Evolutionary conservation across 2,113 vertebrate species (phyloP).

Genomic region (Grantiella picta): DNA sequence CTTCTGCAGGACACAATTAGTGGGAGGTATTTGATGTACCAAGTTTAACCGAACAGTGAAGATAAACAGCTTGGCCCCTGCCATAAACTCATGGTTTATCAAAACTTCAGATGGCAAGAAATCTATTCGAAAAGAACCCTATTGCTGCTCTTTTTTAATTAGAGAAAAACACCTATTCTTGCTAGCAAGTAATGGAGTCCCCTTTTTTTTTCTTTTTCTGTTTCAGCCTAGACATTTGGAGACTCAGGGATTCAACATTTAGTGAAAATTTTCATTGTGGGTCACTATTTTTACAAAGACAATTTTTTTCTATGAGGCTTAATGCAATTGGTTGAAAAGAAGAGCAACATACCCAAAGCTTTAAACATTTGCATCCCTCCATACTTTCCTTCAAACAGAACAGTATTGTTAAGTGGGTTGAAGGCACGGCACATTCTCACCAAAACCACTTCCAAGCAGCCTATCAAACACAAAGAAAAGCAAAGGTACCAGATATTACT

Average conservation of each 20-base stretch:
- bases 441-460: slow-evolving; percentile 97
- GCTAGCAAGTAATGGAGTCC: background rate
- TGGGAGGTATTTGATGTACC: background rate
- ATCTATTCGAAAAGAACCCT: background rate
- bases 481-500: background rate
- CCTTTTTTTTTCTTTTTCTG: background rate
- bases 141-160: background rate
- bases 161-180: background rate
- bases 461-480: slow-evolving; percentile 61
- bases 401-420: slow-evolving; percentile 99
- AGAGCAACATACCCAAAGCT: slow-evolving; percentile 84
- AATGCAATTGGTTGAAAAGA: background rate
- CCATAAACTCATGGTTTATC: background rate
- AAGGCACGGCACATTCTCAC: slow-evolving; percentile 99
- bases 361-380: slow-evolving; percentile 99
- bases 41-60: background rate
- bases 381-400: slow-evolving; percentile 99
- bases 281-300: background rate
- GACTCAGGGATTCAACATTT: background rate
- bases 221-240: background rate
- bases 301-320: background rate
- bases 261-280: background rate
- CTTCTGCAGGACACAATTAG: background rate
- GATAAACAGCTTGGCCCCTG: background rate
- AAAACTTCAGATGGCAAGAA: background rate